These are phyloP conservation scores for Speoplatyrhinus poulsoni DNA, from an alignment of 2,113 vertebrate species.

Conservation along the genomic window DNA sequence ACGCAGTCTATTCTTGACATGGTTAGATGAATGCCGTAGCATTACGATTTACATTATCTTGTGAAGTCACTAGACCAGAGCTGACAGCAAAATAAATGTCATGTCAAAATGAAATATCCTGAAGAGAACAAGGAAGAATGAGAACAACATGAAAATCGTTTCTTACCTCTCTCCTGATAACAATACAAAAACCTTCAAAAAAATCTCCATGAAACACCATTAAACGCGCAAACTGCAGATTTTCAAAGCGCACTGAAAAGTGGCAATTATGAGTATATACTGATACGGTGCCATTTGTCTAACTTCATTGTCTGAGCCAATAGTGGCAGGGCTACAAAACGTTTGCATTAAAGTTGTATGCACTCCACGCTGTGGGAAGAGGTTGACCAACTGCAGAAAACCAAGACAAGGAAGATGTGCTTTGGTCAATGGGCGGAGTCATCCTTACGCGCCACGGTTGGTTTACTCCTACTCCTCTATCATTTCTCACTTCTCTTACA, in stretches of 20 bases:
- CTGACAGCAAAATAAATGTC: no score
- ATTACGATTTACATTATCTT: no score
- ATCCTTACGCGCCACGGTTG: slow-evolving; percentile 13
- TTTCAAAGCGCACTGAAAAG: no score
- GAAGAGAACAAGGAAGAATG: neutral
- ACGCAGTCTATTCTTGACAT: no score
- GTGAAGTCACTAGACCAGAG: no score
- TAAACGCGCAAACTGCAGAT: no score
- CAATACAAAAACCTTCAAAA: slow-evolving; percentile 27
- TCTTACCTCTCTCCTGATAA: slow-evolving; percentile 52
- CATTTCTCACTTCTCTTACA: neutral
- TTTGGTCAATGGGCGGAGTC: slow-evolving; percentile 73
- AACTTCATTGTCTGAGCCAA: no score
- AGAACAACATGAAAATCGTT: neutral
- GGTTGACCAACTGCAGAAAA: slow-evolving; percentile 65
- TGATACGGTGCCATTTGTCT: no score
- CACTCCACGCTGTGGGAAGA: slow-evolving; percentile 16
- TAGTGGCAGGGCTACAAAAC: neutral
- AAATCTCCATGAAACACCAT: slow-evolving; percentile 52
- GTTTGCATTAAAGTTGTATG: neutral
- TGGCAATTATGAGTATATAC: no score
- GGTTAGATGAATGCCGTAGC: slow-evolving; percentile 16
- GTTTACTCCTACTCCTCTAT: neutral
- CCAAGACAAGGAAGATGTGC: slow-evolving; percentile 71
- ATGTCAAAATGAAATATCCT: neutral